phyloP scores from a whole-genome alignment of 2,113 vertebrate genomes.

The Lamprologus tigripictilis region DNA sequence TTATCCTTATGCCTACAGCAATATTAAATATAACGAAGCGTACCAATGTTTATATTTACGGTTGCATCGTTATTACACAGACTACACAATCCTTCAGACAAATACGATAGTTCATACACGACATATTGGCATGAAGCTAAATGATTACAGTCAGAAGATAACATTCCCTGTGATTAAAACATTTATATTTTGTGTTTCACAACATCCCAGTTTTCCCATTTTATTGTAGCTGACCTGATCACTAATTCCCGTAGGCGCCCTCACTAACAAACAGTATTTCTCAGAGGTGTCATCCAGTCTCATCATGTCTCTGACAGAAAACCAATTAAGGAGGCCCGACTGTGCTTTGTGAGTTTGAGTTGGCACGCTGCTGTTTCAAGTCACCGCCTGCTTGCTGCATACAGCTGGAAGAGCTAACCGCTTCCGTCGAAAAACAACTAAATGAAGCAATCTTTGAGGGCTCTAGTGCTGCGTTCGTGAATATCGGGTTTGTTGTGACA shows the following conservation, averaged over 20 bases:
- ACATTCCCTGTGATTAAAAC: neutral
- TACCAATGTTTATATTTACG: neutral
- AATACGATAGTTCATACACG: neutral
- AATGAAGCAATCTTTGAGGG: neutral
- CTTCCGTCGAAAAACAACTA: neutral
- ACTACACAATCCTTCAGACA: neutral
- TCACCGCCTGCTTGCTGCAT: neutral
- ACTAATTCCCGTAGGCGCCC: neutral
- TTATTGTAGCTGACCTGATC: neutral
- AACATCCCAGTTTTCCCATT: neutral
- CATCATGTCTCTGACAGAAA: neutral
- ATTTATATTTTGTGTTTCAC: neutral
- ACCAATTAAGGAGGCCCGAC: neutral
- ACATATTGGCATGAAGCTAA: neutral
- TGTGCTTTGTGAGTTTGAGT: neutral
- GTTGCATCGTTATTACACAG: neutral
- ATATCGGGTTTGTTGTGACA: neutral
- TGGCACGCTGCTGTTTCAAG: neutral
- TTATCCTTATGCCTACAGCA: neutral
- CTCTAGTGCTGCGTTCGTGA: neutral
- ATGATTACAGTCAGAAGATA: neutral
- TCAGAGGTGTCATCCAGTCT: neutral
- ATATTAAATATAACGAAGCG: neutral
- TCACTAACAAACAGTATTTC: neutral
- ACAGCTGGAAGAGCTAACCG: neutral